Conservation (phyloP, 2,888 invertebrate genomes). For the Baronia brevicornis region DNA sequence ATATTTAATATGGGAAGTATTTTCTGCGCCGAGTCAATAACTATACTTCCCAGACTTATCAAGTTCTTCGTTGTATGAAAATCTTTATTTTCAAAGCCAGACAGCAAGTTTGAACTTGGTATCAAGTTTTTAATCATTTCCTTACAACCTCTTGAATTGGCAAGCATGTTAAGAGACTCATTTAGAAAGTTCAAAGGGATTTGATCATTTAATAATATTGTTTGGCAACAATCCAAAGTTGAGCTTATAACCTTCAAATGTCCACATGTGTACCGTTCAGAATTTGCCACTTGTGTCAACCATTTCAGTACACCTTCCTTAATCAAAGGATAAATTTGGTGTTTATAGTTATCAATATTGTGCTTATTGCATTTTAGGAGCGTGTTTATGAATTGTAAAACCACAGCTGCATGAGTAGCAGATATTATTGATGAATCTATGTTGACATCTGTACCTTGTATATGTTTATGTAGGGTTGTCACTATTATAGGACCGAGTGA, state of each 20-base stretch:
- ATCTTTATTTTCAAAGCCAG: constrained; percentile 45
- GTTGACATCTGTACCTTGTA: constrained; percentile 70
- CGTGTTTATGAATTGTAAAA: constrained; percentile 62
- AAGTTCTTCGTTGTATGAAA: constrained; percentile 50
- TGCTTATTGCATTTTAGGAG: constrained; percentile 35
- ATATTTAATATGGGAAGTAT: constrained; percentile 52
- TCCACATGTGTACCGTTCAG: constrained; percentile 58
- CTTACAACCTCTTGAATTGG: constrained; percentile 61
- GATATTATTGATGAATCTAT: constrained; percentile 61
- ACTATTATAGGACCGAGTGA: constrained; percentile 73
- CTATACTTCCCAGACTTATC: constrained; percentile 42
- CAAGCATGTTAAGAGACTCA: constrained; percentile 41
- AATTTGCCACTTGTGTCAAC: constrained; percentile 53
- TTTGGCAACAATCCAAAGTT: constrained; percentile 51
- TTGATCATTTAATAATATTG: constrained; percentile 41
- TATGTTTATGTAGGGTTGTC: constrained; percentile 75
- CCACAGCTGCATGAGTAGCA: constrained; percentile 75
- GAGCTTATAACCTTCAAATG: constrained; percentile 56
- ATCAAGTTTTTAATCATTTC: constrained; percentile 50
- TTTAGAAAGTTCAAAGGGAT: constrained; percentile 42
- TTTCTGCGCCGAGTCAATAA: constrained; percentile 48
- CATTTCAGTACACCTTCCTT: constrained; percentile 66
- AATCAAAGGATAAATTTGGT: constrained; percentile 52
- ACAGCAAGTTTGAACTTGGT: constrained; percentile 57
- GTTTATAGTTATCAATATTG: constrained; percentile 38